Conservation (phyloP, 2,797 vertebrate species). For the Gobionotothen gibberifrons region DNA sequence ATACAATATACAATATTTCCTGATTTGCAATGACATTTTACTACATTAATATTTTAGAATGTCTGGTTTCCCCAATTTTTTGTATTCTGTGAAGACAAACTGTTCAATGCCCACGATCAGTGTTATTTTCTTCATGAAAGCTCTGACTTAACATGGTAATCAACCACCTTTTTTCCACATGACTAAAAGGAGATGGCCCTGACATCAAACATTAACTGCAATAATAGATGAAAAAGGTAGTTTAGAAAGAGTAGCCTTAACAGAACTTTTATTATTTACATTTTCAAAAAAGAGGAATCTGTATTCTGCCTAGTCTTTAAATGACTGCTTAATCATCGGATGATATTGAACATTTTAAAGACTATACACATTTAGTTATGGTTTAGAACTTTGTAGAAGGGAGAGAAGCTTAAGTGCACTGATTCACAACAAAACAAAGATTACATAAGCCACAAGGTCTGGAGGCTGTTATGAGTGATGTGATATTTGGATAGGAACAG, state of each 20-base stretch:
- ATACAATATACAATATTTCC: too few species aligned
- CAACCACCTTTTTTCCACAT: too few species aligned
- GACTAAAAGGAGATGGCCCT: too few species aligned
- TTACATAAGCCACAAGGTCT: neutral
- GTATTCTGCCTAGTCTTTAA: too few species aligned
- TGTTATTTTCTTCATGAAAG: too few species aligned
- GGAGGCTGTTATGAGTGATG: neutral
- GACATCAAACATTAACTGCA: too few species aligned
- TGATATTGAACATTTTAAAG: neutral
- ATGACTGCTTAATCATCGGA: too few species aligned
- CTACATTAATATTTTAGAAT: neutral
- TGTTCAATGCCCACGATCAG: neutral
- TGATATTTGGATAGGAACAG: neutral
- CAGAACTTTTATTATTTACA: too few species aligned
- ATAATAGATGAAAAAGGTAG: too few species aligned
- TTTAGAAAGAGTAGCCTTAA: too few species aligned
- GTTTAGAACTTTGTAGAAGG: neutral
- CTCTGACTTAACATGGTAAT: too few species aligned
- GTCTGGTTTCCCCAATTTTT: neutral
- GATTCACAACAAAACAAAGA: neutral
- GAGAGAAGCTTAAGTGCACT: neutral
- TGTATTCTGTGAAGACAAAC: neutral
- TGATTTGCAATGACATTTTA: neutral
- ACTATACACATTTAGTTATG: neutral
- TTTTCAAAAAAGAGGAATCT: too few species aligned